These are phyloP conservation scores for Tadarida brasiliensis DNA, from an alignment of 2,797 vertebrate genomes.

Conservation along the genomic window DNA sequence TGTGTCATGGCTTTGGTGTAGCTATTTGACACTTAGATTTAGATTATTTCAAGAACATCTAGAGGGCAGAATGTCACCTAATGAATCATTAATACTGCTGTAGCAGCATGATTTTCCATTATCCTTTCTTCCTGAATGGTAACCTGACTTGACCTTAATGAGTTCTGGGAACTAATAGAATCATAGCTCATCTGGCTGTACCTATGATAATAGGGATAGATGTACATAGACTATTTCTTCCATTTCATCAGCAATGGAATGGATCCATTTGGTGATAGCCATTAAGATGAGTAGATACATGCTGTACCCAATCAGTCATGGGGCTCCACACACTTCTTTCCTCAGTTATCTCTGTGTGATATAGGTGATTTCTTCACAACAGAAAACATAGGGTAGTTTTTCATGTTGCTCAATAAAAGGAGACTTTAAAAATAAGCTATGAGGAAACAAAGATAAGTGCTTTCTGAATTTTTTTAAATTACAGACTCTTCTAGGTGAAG, in stretches of 20 bases:
- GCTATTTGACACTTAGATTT: slow-evolving; percentile 55
- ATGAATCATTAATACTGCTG: slow-evolving; percentile 75
- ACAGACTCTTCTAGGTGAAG: background rate
- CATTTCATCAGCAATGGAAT: slow-evolving; percentile 22
- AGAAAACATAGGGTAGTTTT: background rate
- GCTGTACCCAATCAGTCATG: background rate
- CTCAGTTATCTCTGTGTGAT: background rate
- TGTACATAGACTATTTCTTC: background rate
- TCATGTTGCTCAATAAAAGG: background rate
- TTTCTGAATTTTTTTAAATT: background rate
- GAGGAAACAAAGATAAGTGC: background rate
- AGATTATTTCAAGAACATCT: slow-evolving; percentile 68
- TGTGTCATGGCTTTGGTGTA: slow-evolving; percentile 51
- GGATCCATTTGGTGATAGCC: background rate
- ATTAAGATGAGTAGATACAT: background rate
- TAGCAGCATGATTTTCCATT: slow-evolving; percentile 68
- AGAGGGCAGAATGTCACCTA: slow-evolving; percentile 70
- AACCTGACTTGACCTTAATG: slow-evolving; percentile 75
- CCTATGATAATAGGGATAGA: background rate
- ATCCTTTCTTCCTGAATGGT: slow-evolving; percentile 48
- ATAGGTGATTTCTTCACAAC: background rate
- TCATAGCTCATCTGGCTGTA: slow-evolving; percentile 53
- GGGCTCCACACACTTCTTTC: background rate
- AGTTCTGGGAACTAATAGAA: slow-evolving; percentile 64
- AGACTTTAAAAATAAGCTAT: background rate